Evolutionary conservation across 2,888 invertebrate species (phyloP).

Genomic region (Leptura quadrifasciata): DNA sequence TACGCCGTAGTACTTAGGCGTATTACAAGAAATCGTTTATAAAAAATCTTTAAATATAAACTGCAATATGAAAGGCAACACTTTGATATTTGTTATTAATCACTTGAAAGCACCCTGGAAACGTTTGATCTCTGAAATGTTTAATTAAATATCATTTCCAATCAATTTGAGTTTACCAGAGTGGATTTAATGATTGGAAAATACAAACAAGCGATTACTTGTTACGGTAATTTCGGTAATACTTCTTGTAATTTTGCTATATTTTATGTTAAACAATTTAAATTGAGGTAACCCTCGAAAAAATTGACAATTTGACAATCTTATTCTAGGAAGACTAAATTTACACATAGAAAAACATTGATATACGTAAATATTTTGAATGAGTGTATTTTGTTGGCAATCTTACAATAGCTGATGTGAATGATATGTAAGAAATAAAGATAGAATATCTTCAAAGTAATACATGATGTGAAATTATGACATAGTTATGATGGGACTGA

Average conservation of each 20-base stretch:
- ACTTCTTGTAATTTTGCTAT: not conserved
- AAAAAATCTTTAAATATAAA: slow-evolving; percentile 15
- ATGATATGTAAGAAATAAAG: too few relatives aligned
- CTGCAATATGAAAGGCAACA: slow-evolving; percentile 2
- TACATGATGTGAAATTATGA: too few relatives aligned
- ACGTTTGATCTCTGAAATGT: slow-evolving; percentile 20
- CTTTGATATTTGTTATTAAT: slow-evolving; percentile 22
- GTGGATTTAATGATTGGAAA: not conserved
- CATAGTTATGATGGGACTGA: too few relatives aligned
- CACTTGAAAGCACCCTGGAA: slow-evolving; percentile 14
- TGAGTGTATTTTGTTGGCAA: slow-evolving; percentile 1
- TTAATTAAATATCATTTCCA: slow-evolving; percentile 39
- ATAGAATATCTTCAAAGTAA: too few relatives aligned
- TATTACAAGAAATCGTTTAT: not conserved
- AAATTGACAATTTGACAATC: not conserved
- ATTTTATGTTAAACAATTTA: not conserved
- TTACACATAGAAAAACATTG: slow-evolving; percentile 1
- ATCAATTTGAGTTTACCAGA: slow-evolving; percentile 30
- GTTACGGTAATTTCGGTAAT: not conserved
- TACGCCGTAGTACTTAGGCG: not conserved
- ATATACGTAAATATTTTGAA: not conserved
- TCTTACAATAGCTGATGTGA: not conserved
- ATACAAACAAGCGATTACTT: slow-evolving; percentile 14
- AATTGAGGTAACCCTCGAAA: not conserved
- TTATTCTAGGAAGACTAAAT: slow-evolving; percentile 5